Base-by-base conservation (phyloP, 2,113 vertebrate genomes). In the Aspidoscelis tigris region DNA sequence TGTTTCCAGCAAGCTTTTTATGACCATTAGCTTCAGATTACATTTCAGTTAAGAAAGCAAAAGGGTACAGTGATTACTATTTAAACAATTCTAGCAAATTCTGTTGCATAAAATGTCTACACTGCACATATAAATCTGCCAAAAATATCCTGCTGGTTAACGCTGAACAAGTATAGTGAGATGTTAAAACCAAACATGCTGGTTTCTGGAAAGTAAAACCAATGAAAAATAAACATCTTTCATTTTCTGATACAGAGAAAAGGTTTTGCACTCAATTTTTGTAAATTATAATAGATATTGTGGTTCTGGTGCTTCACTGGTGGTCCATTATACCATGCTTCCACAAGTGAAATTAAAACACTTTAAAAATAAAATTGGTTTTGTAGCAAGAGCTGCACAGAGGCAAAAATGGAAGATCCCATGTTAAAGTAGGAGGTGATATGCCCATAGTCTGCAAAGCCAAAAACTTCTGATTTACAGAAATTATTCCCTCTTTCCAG, bases 1-100 rank as follows among this genome's bases (percentile, higher is more conserved):
- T 80, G 21, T 75, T 92, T 86, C 43, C 53, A 83, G 80, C 61
- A 88, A 76, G n/a, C 75, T 82, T 73, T 55, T 73, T 89, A 7
- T 70, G 75, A 78, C 50, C 81, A 3, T 80, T 89, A 87, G 43
- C 14, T 89, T 88, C 77, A 72, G 10, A 41, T 84, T 89, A 83
- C 41, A 89, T 88, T 92, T 79, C 58, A 58, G 21, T 88, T 90
- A 78, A 75, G 41, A 0, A 18, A 82, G 55, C 44, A 84, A 78
- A 33, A 71, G 71, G 14, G 61, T 24, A 70, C 21, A 78, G 22
- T 85, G 75, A 77, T 83, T 84, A 78, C 84, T 78, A 58, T 24
- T 20, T 55, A 1, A 85, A 24, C 7, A 86, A 80, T 84, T 81
- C 26, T 22, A 41, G 72, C 86, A 47, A 84, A 14, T 43, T 88